Percentiles rank a stretch among this genome's conserved stretches.
Conservation (phyloP, 1,140 invertebrate species). For the Forficula auricularia region DNA sequence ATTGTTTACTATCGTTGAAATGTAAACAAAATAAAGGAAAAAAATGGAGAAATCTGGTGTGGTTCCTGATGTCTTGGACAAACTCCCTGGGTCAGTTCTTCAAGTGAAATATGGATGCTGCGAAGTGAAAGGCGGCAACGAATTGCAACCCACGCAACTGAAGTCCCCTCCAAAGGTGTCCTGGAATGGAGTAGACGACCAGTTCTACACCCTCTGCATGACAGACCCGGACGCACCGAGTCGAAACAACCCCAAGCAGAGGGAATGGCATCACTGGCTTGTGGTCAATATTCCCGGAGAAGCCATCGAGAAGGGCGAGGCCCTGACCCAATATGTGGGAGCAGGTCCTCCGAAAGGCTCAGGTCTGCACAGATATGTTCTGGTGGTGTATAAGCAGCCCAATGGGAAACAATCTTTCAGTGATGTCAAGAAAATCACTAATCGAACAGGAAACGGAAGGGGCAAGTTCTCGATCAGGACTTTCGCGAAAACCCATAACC, state of each 20-base stretch:
- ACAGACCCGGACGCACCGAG: conserved; percentile 15
- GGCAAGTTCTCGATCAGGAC: not conserved
- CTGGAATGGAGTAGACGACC: conserved; percentile 29
- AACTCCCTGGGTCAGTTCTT: conserved; percentile 15
- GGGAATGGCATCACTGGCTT: conserved; percentile 38
- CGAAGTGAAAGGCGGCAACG: conserved; percentile 31
- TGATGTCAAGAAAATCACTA: not conserved
- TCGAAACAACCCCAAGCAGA: conserved; percentile 22
- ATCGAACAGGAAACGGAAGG: not conserved
- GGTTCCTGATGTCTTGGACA: conserved; percentile 30
- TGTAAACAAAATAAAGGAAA: no score
- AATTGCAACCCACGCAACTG: conserved; percentile 30
- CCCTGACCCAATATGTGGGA: conserved; percentile 33
- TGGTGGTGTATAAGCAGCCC: not conserved
- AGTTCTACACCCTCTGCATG: conserved; percentile 41
- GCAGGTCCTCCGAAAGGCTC: conserved; percentile 34
- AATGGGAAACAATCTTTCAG: not conserved
- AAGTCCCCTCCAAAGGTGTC: conserved; percentile 26
- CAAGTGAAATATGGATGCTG: conserved; percentile 28
- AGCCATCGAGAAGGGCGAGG: conserved; percentile 29
- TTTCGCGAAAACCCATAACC: not conserved
- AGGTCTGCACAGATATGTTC: conserved; percentile 9
- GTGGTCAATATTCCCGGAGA: conserved; percentile 38
- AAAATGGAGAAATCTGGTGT: conserved; percentile 28
- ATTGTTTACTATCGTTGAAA: no score